A percentile compares a stretch with the other conserved stretches of the same genome.
Evolutionary conservation across 2,797 vertebrate genomes (phyloP).

Genomic region (Siniperca obscura): DNA sequence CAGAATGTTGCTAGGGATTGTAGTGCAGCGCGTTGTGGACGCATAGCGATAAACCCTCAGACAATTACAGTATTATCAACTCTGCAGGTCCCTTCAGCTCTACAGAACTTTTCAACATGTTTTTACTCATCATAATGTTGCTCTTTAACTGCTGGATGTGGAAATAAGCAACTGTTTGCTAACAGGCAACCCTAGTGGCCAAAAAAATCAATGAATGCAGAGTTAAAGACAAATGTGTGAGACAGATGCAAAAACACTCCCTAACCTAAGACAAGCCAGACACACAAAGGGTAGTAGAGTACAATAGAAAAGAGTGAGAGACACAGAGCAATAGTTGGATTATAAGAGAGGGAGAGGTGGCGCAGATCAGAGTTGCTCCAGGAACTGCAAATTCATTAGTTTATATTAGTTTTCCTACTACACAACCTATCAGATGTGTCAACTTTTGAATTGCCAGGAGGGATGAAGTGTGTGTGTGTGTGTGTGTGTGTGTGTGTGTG

Average conservation of each 20-base stretch:
- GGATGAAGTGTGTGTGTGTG: constrained; percentile 11
- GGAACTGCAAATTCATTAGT: constrained; percentile 37
- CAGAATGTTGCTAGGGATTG: too few species aligned
- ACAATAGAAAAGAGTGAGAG: background rate
- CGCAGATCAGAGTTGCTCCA: constrained; percentile 27
- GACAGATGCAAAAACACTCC: background rate
- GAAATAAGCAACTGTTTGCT: too few species aligned
- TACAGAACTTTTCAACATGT: background rate
- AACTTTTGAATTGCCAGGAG: constrained; percentile 45
- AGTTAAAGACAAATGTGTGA: too few species aligned
- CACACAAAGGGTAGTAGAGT: background rate
- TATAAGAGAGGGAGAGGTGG: background rate
- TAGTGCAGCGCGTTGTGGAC: too few species aligned
- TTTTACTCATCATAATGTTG: background rate
- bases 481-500: constrained; percentile 1
- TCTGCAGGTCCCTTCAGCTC: background rate
- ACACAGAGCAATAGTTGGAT: background rate
- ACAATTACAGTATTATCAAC: background rate
- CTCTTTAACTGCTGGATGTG: background rate
- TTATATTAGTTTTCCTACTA: constrained; percentile 42
- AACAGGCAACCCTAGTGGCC: background rate
- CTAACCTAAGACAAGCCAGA: background rate
- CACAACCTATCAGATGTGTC: constrained; percentile 34
- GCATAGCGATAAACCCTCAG: background rate
- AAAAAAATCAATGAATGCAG: too few species aligned